Evolutionary conservation across 2,113 vertebrate genomes (phyloP).

Genomic region (Ameiurus melas): DNA sequence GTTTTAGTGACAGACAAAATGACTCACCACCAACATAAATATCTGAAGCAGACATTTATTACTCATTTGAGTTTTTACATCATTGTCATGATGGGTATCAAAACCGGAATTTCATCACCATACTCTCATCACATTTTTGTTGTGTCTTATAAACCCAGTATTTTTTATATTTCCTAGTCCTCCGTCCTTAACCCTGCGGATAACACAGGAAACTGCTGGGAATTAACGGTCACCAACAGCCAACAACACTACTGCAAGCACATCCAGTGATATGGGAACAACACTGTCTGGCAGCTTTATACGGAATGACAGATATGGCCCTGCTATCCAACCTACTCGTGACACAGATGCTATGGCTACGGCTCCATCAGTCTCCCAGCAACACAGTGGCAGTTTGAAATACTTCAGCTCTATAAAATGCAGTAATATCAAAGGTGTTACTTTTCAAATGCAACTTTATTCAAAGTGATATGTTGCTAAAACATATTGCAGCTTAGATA

Average conservation of each 20-base stretch:
- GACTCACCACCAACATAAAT: neutral
- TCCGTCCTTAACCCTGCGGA: slow-evolving; percentile 41
- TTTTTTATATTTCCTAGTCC: slow-evolving; percentile 32
- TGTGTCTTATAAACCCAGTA: slow-evolving; percentile 41
- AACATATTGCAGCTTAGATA: slow-evolving; percentile 44
- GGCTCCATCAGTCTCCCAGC: slow-evolving; percentile 43
- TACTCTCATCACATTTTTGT: slow-evolving; percentile 20
- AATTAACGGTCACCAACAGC: slow-evolving; percentile 32
- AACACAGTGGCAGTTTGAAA: slow-evolving; percentile 58
- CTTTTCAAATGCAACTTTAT: slow-evolving; percentile 43
- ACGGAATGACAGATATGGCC: slow-evolving; percentile 38
- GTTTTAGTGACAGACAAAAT: slow-evolving; percentile 7
- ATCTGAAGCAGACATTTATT: slow-evolving; percentile 56
- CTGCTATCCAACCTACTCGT: slow-evolving; percentile 42
- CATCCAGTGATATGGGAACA: slow-evolving; percentile 41
- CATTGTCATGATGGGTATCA: slow-evolving; percentile 51
- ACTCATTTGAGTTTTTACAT: slow-evolving; percentile 49
- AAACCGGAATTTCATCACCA: slow-evolving; percentile 44
- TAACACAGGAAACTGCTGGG: slow-evolving; percentile 48
- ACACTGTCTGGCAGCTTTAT: slow-evolving; percentile 41
- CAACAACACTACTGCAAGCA: slow-evolving; percentile 32
- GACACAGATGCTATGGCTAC: slow-evolving; percentile 51
- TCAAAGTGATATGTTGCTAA: slow-evolving; percentile 50
- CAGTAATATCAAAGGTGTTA: slow-evolving; percentile 51
- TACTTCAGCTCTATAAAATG: slow-evolving; percentile 46